Evolutionary conservation across 2,888 invertebrate genomes (phyloP), one percentile per base, ranked within the genome.

Genomic region (Eristalinus aeneus): DNA sequence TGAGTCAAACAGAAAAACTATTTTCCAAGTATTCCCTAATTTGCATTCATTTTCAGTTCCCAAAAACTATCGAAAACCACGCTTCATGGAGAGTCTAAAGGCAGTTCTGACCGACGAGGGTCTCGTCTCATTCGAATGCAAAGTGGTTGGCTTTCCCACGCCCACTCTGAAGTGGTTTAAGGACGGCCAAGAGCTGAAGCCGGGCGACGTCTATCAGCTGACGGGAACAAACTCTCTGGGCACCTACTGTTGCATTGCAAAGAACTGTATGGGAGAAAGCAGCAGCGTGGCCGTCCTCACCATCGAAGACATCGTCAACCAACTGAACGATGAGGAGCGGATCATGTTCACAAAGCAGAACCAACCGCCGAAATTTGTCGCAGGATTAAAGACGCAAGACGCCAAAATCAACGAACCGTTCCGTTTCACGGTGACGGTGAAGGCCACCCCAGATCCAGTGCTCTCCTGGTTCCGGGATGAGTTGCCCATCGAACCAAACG

Each of bases 61-160:
- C 54, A 97, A 97, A 92, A 97, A 97, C 92, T 98, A 97, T 91
- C 94, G 97, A 88, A 96, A 96, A 91, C 98, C 98, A 0, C 94
- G 97, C 86, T 98, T 98, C 92, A 96, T 98, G 95, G 98, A 98
- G 92, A 97, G 96, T 89, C 93, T 98, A 10, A 96, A 97, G 92
- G 98, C 98, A 9, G 95, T 98, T 58, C 93, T 98, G 60, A 97
- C 98, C 0, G 97, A 98, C 91, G 98, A 98, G 93, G 98, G 98
- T 0, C 93, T 98, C 36, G 98, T 98, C 0, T 97, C 97, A 0
- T 98, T 98, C 90, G 98, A 98, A 91, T 98, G 98, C 91, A 98
- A 98, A 92, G 97, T 98, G 0, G 97, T 97, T 1, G 98, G 97
- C 2, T 97, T 97, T 89, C 98, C 98, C 0, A 97, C 97, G 0